These are phyloP conservation scores for Euborellia annulipes DNA, from an alignment of 1,140 invertebrate species.

Conservation along the genomic window DNA sequence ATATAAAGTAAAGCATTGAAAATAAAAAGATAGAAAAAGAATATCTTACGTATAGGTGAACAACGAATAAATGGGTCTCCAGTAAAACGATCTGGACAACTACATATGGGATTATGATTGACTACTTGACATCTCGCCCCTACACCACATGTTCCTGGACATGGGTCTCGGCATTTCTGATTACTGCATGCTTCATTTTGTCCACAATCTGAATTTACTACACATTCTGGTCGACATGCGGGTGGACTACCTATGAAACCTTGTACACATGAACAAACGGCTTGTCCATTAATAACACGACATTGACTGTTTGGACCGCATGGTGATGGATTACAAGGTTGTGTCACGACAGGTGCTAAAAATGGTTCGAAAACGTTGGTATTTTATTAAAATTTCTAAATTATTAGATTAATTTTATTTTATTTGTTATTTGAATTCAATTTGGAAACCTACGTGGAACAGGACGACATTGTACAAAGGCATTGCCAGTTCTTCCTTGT, in stretches of 20 bases:
- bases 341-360: slow-evolving; percentile 17
- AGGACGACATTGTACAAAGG: slow-evolving; percentile 15
- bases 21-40: too few species aligned
- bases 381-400: too few species aligned
- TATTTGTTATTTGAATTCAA: not conserved
- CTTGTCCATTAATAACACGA: slow-evolving; percentile 29
- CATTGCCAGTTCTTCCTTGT: slow-evolving; percentile 37
- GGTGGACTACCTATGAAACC: slow-evolving; percentile 35
- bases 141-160: slow-evolving; percentile 30
- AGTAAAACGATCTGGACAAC: slow-evolving; percentile 31
- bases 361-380: slow-evolving; percentile 16
- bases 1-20: too few species aligned
- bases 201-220: slow-evolving; percentile 31
- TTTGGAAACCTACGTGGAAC: too few species aligned
- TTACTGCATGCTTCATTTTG: slow-evolving; percentile 31
- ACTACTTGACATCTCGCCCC: slow-evolving; percentile 34
- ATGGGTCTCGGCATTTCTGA: slow-evolving; percentile 36
- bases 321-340: slow-evolving; percentile 36
- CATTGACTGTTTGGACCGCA: slow-evolving; percentile 38
- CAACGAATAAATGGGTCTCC: slow-evolving; percentile 41
- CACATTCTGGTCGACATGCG: slow-evolving; percentile 33
- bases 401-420: not conserved
- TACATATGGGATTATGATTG: slow-evolving; percentile 40
- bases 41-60: slow-evolving; percentile 23
- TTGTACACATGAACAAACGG: slow-evolving; percentile 32